A percentile compares a stretch with the other conserved stretches of the same genome.
These are phyloP conservation scores for Bombus difficillimus DNA, from an alignment of 1,140 invertebrate species.

Conservation along the genomic window DNA sequence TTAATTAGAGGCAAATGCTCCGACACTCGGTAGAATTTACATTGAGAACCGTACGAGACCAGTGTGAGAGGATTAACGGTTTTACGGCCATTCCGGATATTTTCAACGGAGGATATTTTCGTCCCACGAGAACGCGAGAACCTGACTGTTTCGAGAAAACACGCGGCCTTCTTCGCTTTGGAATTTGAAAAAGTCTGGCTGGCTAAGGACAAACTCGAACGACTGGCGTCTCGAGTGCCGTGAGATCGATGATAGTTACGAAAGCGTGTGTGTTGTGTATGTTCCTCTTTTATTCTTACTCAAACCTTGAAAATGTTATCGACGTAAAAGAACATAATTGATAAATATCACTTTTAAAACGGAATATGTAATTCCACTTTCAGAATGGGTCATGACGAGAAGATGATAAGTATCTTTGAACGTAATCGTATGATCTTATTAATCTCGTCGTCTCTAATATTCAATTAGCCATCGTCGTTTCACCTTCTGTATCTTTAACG, in stretches of 20 bases:
- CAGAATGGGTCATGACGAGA: too few relatives aligned
- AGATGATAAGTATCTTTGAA: too few relatives aligned
- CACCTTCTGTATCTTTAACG: too few relatives aligned
- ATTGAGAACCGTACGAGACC: slow-evolving; percentile 33
- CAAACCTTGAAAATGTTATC: too few relatives aligned
- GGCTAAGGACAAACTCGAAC: not conserved
- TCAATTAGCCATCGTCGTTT: too few relatives aligned
- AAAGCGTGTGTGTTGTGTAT: not conserved
- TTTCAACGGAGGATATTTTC: not conserved
- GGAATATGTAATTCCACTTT: too few relatives aligned
- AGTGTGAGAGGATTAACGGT: slow-evolving; percentile 34
- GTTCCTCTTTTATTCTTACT: too few relatives aligned
- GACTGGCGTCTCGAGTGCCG: not conserved
- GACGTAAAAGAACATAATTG: too few relatives aligned
- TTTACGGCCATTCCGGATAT: slow-evolving; percentile 26
- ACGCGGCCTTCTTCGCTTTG: not conserved
- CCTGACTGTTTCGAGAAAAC: too few relatives aligned
- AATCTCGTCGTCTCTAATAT: too few relatives aligned
- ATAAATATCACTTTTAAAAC: too few relatives aligned
- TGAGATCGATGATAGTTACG: not conserved
- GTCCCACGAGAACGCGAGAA: not conserved
- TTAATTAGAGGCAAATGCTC: slow-evolving; percentile 34
- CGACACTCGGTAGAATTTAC: slow-evolving; percentile 31
- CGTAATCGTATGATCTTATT: too few relatives aligned
- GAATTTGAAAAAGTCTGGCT: not conserved